Conservation (phyloP, 2,113 vertebrate species). For the Alethe castanea region DNA sequence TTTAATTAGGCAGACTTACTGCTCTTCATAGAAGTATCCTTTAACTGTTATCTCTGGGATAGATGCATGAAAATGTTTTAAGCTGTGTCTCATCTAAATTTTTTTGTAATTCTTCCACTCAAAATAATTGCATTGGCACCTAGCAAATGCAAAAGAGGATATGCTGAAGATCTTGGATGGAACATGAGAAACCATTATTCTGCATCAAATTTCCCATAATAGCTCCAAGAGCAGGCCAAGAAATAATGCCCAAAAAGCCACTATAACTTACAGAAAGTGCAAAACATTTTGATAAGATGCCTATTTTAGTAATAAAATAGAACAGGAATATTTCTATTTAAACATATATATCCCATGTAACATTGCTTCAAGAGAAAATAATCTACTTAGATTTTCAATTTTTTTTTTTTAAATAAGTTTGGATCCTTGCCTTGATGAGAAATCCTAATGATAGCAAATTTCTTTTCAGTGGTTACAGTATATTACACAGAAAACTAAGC, state of each 20-base stretch:
- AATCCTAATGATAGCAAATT: neutral
- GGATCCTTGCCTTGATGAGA: neutral
- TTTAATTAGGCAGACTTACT: neutral
- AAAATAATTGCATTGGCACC: constrained; percentile 27
- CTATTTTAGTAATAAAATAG: neutral
- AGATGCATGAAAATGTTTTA: neutral
- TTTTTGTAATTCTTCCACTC: neutral
- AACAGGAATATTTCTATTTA: neutral
- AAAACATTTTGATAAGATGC: neutral
- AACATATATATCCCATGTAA: neutral
- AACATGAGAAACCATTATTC: neutral
- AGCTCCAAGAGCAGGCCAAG: neutral
- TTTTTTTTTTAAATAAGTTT: neutral
- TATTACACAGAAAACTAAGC: neutral
- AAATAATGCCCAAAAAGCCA: neutral
- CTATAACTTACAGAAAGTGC: neutral
- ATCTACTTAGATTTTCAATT: neutral
- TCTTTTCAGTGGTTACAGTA: neutral
- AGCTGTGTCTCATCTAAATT: neutral
- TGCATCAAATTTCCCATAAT: neutral
- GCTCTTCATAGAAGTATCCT: neutral
- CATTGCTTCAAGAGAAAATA: neutral
- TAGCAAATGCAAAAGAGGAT: neutral
- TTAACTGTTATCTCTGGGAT: neutral
- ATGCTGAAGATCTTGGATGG: neutral